Evolutionary conservation across 2,888 invertebrate species (phyloP), one percentile per base, ranked within the genome.

Genomic region (Cephus sareptanus): DNA sequence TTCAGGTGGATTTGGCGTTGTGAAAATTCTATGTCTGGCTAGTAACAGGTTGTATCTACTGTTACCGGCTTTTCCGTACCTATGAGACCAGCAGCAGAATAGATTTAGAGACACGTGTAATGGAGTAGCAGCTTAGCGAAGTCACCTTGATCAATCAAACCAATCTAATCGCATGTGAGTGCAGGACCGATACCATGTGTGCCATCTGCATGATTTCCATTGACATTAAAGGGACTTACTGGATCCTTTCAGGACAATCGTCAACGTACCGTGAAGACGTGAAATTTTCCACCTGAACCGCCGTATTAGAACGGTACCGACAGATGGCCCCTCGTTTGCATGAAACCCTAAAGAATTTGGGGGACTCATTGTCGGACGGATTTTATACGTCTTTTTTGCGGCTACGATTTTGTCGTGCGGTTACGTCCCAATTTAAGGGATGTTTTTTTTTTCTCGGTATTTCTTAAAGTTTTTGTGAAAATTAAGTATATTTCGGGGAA

Each of bases 211-310:
- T 83, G 79, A 81, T 79, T 81, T 76, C 75, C 75, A 80, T 76
- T 23, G 56, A 56, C 56, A 9, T 56, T 56, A 56, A 56, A 56
- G 23, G 56, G 56, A 56, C 56, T 56, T 56, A 56, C 56, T 56
- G 23, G 40, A 56, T 56, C 56, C 56, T 23, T 56, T 56, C 56
- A 56, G 56, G 23, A 56, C 6, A 56, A 56, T 56, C 56, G 56
- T 56, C 82, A 84, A 83, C 81, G 82, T 81, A 81, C 83, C 83
- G 80, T 83, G 82, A 85, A 86, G 84, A 86, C 84, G 83, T 83
- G 76, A 80, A 87, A 87, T 88, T 88, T 88, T 88, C 87, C 87
- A 88, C 88, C 88, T 88, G 87, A 88, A 56, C 56, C 56, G 23
- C 9, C 56, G 56, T 56, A 56, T 56, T 56, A 56, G 23, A 56